Conservation (phyloP, 2,797 vertebrate species). For the Halcyon badia region DNA sequence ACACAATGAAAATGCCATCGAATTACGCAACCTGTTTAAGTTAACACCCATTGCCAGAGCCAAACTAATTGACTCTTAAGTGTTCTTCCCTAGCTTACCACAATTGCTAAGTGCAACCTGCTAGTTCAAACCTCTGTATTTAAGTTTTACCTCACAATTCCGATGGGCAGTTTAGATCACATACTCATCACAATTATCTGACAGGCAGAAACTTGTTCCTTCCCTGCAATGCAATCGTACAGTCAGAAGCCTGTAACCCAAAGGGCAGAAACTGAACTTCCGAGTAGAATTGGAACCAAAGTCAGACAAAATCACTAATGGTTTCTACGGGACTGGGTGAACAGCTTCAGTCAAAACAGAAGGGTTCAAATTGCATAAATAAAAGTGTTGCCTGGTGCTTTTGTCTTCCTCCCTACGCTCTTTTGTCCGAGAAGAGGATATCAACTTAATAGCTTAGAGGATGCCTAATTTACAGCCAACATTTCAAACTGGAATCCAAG, state of each 20-base stretch:
- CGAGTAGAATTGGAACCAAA: background rate
- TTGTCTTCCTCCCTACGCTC: background rate
- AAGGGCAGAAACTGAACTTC: background rate
- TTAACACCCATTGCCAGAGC: background rate
- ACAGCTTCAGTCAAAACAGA: background rate
- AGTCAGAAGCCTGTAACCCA: background rate
- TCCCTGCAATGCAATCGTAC: background rate
- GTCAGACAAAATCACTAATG: background rate
- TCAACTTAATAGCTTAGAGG: background rate
- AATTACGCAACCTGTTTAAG: background rate
- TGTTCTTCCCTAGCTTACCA: background rate
- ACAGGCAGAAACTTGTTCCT: conserved; percentile 7
- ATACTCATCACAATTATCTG: background rate
- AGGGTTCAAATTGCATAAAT: background rate
- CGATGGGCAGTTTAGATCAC: background rate
- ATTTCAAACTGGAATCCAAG: background rate
- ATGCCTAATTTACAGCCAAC: background rate
- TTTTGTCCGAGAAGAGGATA: background rate
- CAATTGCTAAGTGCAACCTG: background rate
- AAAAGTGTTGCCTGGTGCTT: background rate
- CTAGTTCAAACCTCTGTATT: background rate
- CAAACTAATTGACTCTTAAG: background rate
- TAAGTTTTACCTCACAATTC: background rate
- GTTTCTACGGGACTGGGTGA: background rate
- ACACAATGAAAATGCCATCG: background rate